Evolutionary conservation across 1,140 invertebrate genomes (phyloP).

Genomic region (Psix sp.): DNA sequence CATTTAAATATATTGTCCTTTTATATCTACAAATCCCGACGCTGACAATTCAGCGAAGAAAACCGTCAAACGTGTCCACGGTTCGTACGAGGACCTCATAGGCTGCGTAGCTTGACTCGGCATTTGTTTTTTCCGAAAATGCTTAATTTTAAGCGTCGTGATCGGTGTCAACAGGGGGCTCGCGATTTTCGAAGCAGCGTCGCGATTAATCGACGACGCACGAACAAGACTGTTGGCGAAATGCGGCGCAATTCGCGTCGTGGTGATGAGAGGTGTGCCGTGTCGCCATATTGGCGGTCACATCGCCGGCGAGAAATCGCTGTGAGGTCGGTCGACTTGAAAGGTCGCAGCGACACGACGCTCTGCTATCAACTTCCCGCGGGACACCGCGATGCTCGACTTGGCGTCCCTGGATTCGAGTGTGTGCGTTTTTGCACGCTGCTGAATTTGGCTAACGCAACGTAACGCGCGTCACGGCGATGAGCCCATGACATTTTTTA

Average conservation of each 20-base stretch:
- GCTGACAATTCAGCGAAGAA: conserved; percentile 16
- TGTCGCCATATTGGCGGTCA: conserved; percentile 67
- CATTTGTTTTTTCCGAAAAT: too few species aligned
- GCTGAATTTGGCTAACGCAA: too few species aligned
- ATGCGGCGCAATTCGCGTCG: conserved; percentile 30
- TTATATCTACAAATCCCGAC: not conserved
- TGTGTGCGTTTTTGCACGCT: not conserved
- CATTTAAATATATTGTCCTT: not conserved
- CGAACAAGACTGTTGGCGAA: too few species aligned
- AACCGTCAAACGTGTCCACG: conserved; percentile 35
- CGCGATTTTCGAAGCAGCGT: too few species aligned
- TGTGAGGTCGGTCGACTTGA: conserved; percentile 8
- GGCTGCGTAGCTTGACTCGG: too few species aligned
- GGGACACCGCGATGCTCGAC: too few species aligned
- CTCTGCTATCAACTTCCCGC: too few species aligned
- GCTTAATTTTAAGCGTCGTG: too few species aligned
- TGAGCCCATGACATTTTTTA: conserved; percentile 32
- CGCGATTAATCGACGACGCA: not conserved
- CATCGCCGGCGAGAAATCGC: conserved; percentile 62
- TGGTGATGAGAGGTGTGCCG: conserved; percentile 51
- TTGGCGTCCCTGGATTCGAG: too few species aligned
- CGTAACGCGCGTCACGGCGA: conserved; percentile 4
- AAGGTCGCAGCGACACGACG: not conserved
- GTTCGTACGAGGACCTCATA: conserved; percentile 43
- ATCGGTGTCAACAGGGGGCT: too few species aligned